phyloP scores from a whole-genome alignment of 2,888 invertebrate species.

The Bombylius discolor region DNA sequence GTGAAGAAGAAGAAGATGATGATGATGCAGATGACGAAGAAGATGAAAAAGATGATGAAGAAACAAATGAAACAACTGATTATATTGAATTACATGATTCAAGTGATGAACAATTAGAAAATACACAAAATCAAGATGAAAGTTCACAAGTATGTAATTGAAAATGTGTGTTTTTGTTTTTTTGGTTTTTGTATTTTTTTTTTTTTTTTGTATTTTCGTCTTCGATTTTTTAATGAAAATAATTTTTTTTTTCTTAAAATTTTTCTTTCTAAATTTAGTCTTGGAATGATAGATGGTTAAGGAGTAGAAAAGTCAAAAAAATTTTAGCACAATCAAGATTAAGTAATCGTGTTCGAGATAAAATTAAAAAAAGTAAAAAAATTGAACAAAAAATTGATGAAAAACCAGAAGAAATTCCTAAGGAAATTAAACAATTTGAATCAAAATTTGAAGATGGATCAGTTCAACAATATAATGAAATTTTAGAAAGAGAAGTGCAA shows the following conservation, averaged over 20 bases:
- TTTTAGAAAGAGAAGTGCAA: conserved; percentile 19
- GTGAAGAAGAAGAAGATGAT: neutral
- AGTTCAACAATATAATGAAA: conserved; percentile 43
- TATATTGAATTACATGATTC: conserved; percentile 17
- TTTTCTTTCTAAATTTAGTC: conserved; percentile 23
- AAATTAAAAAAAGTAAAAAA: conserved; percentile 39
- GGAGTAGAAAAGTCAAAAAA: conserved; percentile 45
- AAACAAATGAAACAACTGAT: neutral
- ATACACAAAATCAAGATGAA: conserved; percentile 5
- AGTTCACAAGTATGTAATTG: neutral
- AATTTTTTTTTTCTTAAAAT: neutral
- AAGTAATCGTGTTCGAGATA: conserved; percentile 47
- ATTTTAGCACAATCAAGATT: conserved; percentile 44
- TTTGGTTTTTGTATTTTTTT: too few relatives aligned
- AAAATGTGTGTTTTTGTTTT: neutral
- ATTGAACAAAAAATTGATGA: conserved; percentile 15
- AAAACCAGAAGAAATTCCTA: conserved; percentile 10
- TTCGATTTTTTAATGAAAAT: neutral
- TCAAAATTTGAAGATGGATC: conserved; percentile 38
- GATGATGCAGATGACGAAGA: conserved; percentile 13
- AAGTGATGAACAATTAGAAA: conserved; percentile 15
- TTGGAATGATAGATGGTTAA: conserved; percentile 47
- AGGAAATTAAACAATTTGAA: conserved; percentile 14
- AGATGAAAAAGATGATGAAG: neutral
- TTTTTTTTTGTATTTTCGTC: too few relatives aligned